These are phyloP conservation scores for Nemoura dubitans DNA, from an alignment of 2,888 invertebrate species.

Conservation along the genomic window DNA sequence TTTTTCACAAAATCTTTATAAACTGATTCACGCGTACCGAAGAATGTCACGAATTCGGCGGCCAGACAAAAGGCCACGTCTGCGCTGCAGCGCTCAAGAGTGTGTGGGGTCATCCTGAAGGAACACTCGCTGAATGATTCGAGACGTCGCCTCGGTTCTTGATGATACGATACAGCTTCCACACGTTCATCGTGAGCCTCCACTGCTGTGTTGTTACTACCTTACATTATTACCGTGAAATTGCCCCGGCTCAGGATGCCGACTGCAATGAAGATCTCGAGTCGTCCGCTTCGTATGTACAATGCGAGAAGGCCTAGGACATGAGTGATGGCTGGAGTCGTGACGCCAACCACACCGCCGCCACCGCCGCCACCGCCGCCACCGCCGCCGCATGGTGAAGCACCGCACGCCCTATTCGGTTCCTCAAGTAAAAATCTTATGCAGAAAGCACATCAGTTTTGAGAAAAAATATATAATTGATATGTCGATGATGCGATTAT, in stretches of 20 bases:
- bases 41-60: neutral
- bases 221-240: slow-evolving; percentile 26
- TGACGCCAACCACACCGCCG: neutral
- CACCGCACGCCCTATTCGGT: too few relatives aligned
- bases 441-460: neutral
- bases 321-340: neutral
- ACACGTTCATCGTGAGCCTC: slow-evolving; percentile 13
- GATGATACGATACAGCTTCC: slow-evolving; percentile 1
- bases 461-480: neutral
- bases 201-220: slow-evolving; percentile 17
- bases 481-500: too few relatives aligned
- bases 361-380: neutral
- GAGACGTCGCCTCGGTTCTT: neutral
- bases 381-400: too few relatives aligned
- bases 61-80: neutral
- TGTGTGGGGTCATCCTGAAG: neutral
- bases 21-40: slow-evolving; percentile 12
- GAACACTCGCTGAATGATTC: neutral
- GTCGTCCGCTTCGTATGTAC: neutral
- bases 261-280: slow-evolving; percentile 19
- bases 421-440: neutral
- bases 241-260: slow-evolving; percentile 1
- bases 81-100: neutral
- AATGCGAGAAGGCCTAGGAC: neutral
- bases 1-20: neutral